Conservation (phyloP, 2,113 vertebrate species). For the Diglossa brunneiventris region DNA sequence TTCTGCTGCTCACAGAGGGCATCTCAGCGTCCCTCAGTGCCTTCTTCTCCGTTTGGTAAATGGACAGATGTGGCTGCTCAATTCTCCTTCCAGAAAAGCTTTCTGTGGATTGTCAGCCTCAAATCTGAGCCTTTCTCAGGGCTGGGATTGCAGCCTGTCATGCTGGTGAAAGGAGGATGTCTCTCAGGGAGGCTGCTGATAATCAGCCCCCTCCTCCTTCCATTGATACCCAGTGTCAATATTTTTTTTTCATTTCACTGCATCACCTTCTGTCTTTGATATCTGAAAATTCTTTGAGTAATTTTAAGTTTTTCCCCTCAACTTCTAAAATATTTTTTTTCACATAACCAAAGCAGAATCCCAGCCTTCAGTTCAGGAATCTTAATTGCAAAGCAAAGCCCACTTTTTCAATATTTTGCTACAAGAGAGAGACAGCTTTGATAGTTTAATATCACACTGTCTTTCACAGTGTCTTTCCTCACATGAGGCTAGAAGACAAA, state of each 20-base stretch:
- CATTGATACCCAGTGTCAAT: not conserved
- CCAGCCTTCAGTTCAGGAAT: not conserved
- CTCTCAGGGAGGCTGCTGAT: not conserved
- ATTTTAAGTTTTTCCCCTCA: not conserved
- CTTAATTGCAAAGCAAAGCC: not conserved
- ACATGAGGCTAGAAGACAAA: not conserved
- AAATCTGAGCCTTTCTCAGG: not conserved
- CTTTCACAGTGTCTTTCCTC: not conserved
- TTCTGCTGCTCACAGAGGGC: not conserved
- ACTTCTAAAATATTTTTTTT: not conserved
- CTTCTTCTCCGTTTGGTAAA: not conserved
- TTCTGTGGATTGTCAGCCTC: not conserved
- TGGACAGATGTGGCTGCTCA: not conserved
- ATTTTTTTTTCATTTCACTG: not conserved
- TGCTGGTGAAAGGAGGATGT: not conserved
- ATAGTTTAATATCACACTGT: not conserved
- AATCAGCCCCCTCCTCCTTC: not conserved
- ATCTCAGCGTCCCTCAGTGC: fast-evolving
- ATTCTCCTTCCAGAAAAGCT: not conserved
- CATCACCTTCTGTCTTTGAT: not conserved
- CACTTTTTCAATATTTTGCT: not conserved
- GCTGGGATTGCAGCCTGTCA: not conserved
- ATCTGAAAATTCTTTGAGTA: not conserved
- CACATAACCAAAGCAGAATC: not conserved
- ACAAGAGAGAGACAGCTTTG: not conserved